Evolutionary conservation across 2,888 invertebrate genomes (phyloP).

Genomic region (Mythimna ferrago): DNA sequence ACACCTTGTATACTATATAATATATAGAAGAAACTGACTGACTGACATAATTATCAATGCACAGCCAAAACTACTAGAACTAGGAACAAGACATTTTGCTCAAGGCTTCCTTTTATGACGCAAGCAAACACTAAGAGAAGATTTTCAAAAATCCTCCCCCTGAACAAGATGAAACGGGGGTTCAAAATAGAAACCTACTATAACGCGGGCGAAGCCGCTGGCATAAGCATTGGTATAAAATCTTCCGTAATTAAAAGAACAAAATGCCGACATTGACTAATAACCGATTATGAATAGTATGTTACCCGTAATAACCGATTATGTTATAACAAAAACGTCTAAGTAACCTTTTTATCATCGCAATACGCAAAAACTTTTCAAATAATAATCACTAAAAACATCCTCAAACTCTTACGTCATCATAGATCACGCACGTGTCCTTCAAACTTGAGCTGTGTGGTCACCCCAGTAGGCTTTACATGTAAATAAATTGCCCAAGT

Average conservation of each 20-base stretch:
- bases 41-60: too few relatives aligned
- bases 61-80: too few relatives aligned
- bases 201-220: too few relatives aligned
- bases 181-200: too few relatives aligned
- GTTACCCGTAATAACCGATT: background rate
- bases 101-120: too few relatives aligned
- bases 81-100: too few relatives aligned
- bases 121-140: too few relatives aligned
- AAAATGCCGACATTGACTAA: background rate
- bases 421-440: constrained; percentile 30
- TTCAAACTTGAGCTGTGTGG: constrained; percentile 32
- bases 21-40: too few relatives aligned
- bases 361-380: constrained; percentile 36
- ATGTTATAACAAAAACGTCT: constrained; percentile 28
- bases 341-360: constrained; percentile 3
- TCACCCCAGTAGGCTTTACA: constrained; percentile 39
- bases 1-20: too few relatives aligned
- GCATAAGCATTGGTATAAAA: background rate
- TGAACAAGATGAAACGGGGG: too few relatives aligned
- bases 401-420: constrained; percentile 44
- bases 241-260: background rate
- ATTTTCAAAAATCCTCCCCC: too few relatives aligned
- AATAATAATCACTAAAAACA: constrained; percentile 22
- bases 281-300: background rate
- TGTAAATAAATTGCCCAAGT: constrained; percentile 58